phyloP scores from a whole-genome alignment of 1,140 invertebrate species.

The Neelides sp. region DNA sequence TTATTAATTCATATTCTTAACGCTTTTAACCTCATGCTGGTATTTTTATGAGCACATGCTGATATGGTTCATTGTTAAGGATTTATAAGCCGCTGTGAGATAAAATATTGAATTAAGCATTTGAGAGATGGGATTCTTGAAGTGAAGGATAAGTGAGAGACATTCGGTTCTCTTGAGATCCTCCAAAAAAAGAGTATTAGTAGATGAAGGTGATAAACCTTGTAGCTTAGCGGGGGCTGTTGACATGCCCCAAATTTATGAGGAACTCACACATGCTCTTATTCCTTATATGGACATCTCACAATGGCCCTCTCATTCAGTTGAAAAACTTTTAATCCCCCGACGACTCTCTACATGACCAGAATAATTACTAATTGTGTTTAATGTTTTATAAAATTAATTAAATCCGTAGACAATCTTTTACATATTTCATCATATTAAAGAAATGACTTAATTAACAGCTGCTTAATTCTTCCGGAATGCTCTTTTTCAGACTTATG shows the following conservation, averaged over 20 bases:
- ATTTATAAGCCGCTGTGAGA: conserved; percentile 1
- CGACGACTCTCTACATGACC: neutral
- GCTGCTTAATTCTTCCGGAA: neutral
- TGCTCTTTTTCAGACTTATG: conserved; percentile 1
- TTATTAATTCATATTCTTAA: neutral
- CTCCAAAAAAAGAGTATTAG: conserved; percentile 3
- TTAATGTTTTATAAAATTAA: neutral
- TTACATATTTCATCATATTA: neutral
- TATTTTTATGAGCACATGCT: neutral
- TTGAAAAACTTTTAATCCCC: neutral
- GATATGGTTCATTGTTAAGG: neutral
- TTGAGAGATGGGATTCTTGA: neutral
- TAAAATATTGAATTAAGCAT: conserved; percentile 3
- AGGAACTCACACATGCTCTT: conserved; percentile 16
- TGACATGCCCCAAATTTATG: conserved; percentile 29
- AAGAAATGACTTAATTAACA: neutral
- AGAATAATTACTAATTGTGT: conserved; percentile 3
- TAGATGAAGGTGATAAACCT: conserved; percentile 22
- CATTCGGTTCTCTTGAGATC: no score
- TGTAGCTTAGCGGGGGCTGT: conserved; percentile 21
- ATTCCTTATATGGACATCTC: conserved; percentile 14
- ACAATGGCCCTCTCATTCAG: conserved; percentile 7
- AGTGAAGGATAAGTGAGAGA: neutral
- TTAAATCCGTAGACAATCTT: conserved; percentile 1
- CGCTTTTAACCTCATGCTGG: conserved; percentile 2